These are phyloP conservation scores for Semnopithecus entellus DNA, from an alignment of 2,113 vertebrate species.

Conservation along the genomic window DNA sequence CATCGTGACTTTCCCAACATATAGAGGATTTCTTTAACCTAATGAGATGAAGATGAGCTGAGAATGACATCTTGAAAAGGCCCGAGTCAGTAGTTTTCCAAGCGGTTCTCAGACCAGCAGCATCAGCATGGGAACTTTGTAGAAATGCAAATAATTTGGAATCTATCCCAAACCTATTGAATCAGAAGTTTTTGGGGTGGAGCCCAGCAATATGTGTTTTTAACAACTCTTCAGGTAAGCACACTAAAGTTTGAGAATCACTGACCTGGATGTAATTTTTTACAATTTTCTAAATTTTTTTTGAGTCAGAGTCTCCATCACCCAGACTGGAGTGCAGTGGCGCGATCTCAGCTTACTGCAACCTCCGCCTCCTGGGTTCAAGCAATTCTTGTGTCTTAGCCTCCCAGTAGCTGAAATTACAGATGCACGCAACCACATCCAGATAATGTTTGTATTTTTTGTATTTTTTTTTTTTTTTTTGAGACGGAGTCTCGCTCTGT, in stretches of 20 bases:
- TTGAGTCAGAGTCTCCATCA: not conserved
- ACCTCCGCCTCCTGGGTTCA: not conserved
- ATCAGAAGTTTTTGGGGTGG: not conserved
- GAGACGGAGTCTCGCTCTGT: not conserved
- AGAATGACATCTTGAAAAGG: not conserved
- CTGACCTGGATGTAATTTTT: not conserved
- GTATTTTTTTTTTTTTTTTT: no score
- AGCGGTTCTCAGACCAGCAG: not conserved
- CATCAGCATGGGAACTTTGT: not conserved
- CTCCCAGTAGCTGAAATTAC: not conserved
- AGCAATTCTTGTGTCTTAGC: not conserved
- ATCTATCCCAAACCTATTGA: not conserved
- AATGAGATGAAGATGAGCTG: not conserved
- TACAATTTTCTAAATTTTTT: not conserved
- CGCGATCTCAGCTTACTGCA: not conserved
- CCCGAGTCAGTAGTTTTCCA: not conserved
- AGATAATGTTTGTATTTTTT: no score
- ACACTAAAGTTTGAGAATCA: not conserved
- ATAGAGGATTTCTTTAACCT: not conserved
- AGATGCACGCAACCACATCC: no score
- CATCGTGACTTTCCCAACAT: not conserved
- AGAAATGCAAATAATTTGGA: not conserved
- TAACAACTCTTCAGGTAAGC: not conserved
- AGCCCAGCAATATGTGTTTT: not conserved
- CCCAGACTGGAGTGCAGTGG: not conserved